Conservation (phyloP, 2,888 invertebrate species). For the Colletes collaris region DNA sequence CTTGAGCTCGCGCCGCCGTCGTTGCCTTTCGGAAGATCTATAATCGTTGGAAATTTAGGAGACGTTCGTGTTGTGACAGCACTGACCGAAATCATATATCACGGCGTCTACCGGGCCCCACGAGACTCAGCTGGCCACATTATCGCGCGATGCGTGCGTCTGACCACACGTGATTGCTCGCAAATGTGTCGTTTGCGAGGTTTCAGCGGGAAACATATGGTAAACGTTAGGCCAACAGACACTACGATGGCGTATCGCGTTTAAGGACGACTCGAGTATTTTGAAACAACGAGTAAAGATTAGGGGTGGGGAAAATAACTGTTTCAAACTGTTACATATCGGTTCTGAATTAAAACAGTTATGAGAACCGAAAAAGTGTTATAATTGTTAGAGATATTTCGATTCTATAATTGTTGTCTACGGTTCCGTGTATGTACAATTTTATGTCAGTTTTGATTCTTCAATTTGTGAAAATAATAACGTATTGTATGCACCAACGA, state of each 20-base stretch:
- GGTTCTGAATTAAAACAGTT: too few relatives aligned
- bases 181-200: constrained; percentile 12
- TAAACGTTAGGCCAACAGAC: not conserved
- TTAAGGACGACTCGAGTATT: too few relatives aligned
- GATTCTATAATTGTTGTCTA: too few relatives aligned
- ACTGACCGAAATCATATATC: constrained; percentile 69
- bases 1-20: constrained; percentile 22
- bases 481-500: too few relatives aligned
- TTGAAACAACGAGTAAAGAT: too few relatives aligned
- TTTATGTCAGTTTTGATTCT: too few relatives aligned
- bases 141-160: constrained; percentile 35
- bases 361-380: too few relatives aligned
- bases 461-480: too few relatives aligned
- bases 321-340: too few relatives aligned
- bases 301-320: too few relatives aligned
- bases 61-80: constrained; percentile 73
- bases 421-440: too few relatives aligned
- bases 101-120: constrained; percentile 46
- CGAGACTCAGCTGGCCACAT: constrained; percentile 49
- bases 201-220: constrained; percentile 14
- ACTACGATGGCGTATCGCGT: not conserved
- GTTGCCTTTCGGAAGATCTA: constrained; percentile 65
- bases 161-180: constrained; percentile 10
- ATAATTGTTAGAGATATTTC: too few relatives aligned
- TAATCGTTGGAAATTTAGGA: constrained; percentile 72